Base-by-base conservation (phyloP, 2,113 vertebrate species). In the Calypte anna region DNA sequence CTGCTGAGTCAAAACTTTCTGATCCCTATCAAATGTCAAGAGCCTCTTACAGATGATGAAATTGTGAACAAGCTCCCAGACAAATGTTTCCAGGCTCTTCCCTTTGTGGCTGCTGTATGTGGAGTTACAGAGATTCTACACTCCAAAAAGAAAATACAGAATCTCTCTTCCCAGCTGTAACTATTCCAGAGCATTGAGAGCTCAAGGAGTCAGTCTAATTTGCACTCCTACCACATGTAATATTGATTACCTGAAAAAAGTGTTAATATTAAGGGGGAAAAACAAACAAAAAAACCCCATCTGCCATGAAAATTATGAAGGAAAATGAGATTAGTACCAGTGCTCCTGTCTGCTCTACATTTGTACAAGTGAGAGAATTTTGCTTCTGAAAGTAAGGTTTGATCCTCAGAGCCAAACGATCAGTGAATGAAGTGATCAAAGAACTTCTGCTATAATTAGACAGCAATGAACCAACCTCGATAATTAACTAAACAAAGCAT, bases 401-500 rank as follows among this genome's bases (percentile, higher is more conserved):
- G 58, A 69, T 67, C 44, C 13, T 19, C 3, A 36, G 17, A 86
- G 15, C 13, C 59, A 33, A 83, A 62, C 38, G 40, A 73, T 44
- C 1, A 1, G n/a, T 58, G 70, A 73, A 86, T 94, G 44, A 72
- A 87, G 17, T 38, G 59, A 87, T 80, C 85, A 11, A 31, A 13
- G 77, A 83, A 78, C 30, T 91, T 82, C 36, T 50, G 28, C 36
- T 73, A 9, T 82, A 90, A 91, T 95, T 94, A 82, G 54, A 46
- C 54, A 76, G 44, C 20, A 82, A n/a, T 58, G 63, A 85, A 87
- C 46, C 75, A 82, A 93, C 88, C 87, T 85, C 80, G 63, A 46
- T 93, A 91, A 96, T 95, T 94, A 96, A 80, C 40, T 62, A 85
- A 96, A 93, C 36, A 88, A 84, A 80, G 62, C 89, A 44, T 44